phyloP scores from a whole-genome alignment of 2,113 vertebrate species.

The Onychostruthus taczanowskii region DNA sequence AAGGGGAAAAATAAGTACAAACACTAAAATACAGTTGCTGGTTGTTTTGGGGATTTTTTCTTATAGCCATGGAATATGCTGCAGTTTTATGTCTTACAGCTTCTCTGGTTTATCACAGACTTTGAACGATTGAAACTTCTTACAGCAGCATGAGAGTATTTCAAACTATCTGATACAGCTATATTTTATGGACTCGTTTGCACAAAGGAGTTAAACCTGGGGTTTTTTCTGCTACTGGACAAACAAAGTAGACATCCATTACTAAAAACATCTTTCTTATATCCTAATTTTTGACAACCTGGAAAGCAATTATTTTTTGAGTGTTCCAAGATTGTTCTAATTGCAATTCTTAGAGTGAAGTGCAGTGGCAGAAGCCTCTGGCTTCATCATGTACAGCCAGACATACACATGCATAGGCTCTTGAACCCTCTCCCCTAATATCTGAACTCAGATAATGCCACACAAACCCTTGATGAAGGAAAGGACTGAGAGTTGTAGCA shows the following conservation, averaged over 20 bases:
- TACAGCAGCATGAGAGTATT: neutral
- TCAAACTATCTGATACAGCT: neutral
- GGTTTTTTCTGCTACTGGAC: neutral
- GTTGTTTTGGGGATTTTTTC: neutral
- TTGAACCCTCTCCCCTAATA: neutral
- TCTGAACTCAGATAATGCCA: neutral
- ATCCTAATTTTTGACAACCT: neutral
- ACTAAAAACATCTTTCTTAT: neutral
- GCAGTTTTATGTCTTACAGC: neutral
- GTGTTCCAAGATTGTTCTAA: neutral
- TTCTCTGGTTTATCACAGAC: neutral
- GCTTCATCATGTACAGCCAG: neutral
- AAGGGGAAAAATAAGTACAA: neutral
- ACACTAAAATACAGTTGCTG: neutral
- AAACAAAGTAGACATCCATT: neutral
- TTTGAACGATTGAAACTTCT: neutral
- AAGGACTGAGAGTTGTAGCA: conserved; percentile 21
- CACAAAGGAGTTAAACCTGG: neutral
- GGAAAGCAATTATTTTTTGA: neutral
- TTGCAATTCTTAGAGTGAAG: neutral
- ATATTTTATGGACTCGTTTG: neutral
- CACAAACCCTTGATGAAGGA: neutral
- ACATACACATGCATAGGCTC: neutral
- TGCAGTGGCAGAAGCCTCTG: neutral
- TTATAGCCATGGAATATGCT: neutral